Evolutionary conservation across 2,888 invertebrate species (phyloP).

Genomic region (Drosophila peninsularis): DNA sequence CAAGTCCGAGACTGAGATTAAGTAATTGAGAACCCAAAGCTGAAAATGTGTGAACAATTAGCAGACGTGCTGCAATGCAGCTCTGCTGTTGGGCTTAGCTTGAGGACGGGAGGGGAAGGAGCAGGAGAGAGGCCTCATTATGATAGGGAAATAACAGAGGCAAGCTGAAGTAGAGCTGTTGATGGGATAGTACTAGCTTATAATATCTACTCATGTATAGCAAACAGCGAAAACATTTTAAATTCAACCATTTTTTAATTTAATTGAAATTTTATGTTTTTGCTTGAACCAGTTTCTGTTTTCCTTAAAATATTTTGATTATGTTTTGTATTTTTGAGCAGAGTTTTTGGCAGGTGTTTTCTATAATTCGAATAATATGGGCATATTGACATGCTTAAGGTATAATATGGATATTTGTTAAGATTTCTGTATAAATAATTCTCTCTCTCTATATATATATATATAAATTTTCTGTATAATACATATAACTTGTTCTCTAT

Average conservation of each 20-base stretch:
- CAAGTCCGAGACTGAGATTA: constrained; percentile 35
- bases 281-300: background rate
- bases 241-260: background rate
- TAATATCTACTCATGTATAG: background rate
- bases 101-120: background rate
- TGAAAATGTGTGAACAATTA: constrained; percentile 34
- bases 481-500: no score
- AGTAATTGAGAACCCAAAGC: constrained; percentile 48
- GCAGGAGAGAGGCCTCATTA: background rate
- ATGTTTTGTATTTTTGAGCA: background rate
- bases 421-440: background rate
- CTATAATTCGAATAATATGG: background rate
- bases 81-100: background rate
- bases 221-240: background rate
- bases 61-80: constrained; percentile 9
- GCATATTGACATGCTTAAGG: background rate
- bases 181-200: no score
- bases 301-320: background rate
- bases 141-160: no score
- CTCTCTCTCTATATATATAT: no score
- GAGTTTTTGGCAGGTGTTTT: background rate
- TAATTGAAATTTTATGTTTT: background rate
- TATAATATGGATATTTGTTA: background rate
- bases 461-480: background rate
- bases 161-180: no score